phyloP scores from a whole-genome alignment of 2,888 invertebrate genomes.

The Pterobdella sp. region DNA sequence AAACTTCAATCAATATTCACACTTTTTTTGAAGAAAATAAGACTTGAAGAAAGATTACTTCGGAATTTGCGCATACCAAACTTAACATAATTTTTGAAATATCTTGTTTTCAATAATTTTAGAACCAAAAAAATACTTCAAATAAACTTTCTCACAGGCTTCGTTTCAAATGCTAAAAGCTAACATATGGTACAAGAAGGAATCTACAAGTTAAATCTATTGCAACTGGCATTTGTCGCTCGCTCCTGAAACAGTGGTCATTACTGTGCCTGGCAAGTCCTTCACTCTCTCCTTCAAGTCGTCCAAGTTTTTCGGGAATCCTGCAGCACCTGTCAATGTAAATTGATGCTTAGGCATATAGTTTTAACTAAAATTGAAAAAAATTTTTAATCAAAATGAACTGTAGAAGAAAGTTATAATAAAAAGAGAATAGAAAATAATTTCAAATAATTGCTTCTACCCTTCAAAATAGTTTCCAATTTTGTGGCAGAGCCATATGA shows the following conservation, averaged over 20 bases:
- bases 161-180: neutral
- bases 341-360: too few relatives aligned
- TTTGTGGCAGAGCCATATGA: too few relatives aligned
- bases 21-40: neutral
- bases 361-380: too few relatives aligned
- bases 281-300: conserved; percentile 33
- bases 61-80: neutral
- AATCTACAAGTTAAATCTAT: conserved; percentile 33
- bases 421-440: too few relatives aligned
- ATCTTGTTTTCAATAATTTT: too few relatives aligned
- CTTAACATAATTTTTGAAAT: neutral
- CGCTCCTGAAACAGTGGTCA: conserved; percentile 44
- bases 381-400: too few relatives aligned
- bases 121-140: neutral
- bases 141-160: neutral
- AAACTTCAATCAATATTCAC: neutral
- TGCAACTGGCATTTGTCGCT: conserved; percentile 48
- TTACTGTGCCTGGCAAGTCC: conserved; percentile 32
- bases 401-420: too few relatives aligned
- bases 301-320: conserved; percentile 34
- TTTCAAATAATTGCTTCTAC: too few relatives aligned
- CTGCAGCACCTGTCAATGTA: conserved; percentile 31
- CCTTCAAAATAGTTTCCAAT: too few relatives aligned
- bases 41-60: neutral
- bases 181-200: neutral